Evolutionary conservation across 2,888 invertebrate species (phyloP).

Genomic region (Pristionchus exspectatus): DNA sequence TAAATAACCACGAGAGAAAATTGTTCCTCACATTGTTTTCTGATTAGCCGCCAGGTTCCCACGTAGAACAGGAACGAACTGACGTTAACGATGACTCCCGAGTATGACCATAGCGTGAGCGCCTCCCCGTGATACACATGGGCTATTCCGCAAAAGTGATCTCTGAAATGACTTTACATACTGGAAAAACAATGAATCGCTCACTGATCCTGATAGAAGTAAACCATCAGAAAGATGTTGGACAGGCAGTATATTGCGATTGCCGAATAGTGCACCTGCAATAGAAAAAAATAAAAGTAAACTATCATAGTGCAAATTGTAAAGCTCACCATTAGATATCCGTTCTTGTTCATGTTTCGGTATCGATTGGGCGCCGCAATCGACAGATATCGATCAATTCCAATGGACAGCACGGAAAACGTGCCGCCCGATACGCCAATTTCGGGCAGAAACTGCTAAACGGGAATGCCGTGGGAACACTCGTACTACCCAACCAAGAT

Average conservation of each 20-base stretch:
- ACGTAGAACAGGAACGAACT: not conserved
- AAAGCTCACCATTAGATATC: too few species aligned
- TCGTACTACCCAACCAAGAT: too few species aligned
- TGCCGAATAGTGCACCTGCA: not conserved
- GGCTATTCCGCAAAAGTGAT: not conserved
- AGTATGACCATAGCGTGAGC: not conserved
- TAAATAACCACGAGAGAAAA: too few species aligned
- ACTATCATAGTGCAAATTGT: too few species aligned
- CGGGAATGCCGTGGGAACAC: too few species aligned
- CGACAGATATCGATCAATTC: not conserved
- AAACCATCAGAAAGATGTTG: not conserved
- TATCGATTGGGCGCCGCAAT: not conserved
- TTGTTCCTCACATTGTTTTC: not conserved
- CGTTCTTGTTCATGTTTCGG: not conserved
- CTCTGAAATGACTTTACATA: too few species aligned
- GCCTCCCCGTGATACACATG: not conserved
- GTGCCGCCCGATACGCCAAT: not conserved
- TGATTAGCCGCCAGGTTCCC: not conserved
- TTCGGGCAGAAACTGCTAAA: not conserved
- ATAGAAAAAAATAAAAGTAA: too few species aligned
- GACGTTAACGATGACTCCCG: not conserved
- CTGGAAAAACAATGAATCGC: too few species aligned
- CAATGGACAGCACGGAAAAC: not conserved
- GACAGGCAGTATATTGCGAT: not conserved
- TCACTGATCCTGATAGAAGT: not conserved